Evolutionary conservation across 1,140 invertebrate species (phyloP), one percentile per base, ranked within the genome.

Genomic region (Drosophila ambigua): DNA sequence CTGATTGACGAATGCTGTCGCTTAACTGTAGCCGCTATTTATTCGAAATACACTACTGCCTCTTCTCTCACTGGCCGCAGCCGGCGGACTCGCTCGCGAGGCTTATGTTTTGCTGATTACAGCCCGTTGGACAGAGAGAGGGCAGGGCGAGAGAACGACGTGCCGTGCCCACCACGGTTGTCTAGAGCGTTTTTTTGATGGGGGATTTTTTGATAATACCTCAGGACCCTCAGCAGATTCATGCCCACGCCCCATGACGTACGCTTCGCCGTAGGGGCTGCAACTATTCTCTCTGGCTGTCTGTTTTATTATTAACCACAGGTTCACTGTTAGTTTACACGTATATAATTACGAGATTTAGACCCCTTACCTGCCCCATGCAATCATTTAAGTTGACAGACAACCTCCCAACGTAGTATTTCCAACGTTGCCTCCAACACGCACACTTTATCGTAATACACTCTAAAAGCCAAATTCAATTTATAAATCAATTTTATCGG

Each of bases 371-470:
- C 31, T 50, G 45, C 39, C 20, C 8, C 45, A 7, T 20, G n/a
- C n/a, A 48, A 5, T 28, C 23, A 41, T 44, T 41, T 55, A 39
- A 68, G 65, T 79, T 85, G 71, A 88, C 41, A 51, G 48, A 69
- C 83, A 73, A 75, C 67, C 26, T 15, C 20, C 20, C 5, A 31
- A 44, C 28, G 61, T 20, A 69, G 35, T 63, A 60, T 57, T 48
- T 43, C 6, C 35, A 49, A 83, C 82, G 79, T 73, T 79, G 16
- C 31, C 24, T 28, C 28, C 24, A 66, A 57, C 82, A 87, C 82
- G 82, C 82, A 87, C 50, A 53, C 53, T 43, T 87, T 87, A 87
- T 87, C 82, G 61, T 83, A 88, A 87, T 67, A 58, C 75, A 72
- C n/a, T 1, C 58, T 46, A n/a, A 23, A 41, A 55, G 43, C 35